Base-by-base conservation (phyloP, 2,797 vertebrate species). In the Presbytis comata region DNA sequence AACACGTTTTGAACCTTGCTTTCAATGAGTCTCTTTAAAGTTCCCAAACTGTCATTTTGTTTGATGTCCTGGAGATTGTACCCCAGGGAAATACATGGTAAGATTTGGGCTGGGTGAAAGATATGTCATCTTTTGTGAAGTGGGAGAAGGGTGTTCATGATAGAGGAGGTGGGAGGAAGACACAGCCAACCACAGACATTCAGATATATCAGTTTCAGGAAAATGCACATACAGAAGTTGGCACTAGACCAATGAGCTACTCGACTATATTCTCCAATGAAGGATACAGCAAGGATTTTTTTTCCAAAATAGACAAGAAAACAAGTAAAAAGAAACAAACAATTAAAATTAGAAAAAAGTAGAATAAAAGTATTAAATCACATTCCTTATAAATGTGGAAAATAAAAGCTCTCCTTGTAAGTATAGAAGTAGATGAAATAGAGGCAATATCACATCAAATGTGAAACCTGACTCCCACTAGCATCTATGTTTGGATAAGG, bases 321-420 rank as follows among this genome's bases (percentile, higher is more conserved):
- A 5, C 46, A 94, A 87, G 24, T 44, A 41, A 59, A 59, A 59
- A 89, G 21, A 93, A 44, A 30, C 5, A 59, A 67, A 88, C 26
- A 78, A 78, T 59, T 28, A 6, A 44, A 48, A 36, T 50, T 57
- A 57, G 7, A 67, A 8, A 50, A 59, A 89, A 30, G 19, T 10
- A 92, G 30, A 64, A 88, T 50, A 82, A 79, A 80, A 67, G 44
- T 59, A 75, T 55, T 30, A 83, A 89, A 78, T 11, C 17, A 88
- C 67, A 91, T 57, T 79, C 24, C 48, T 59, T 90, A 53, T 78
- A 92, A 91, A 44, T 41, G 36, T 30, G 89, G 83, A 93, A 90
- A 93, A 94, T 17, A 59, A 59, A 80, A 92, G 53, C 2, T 92
- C 92, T 84, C 80, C 30, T 83, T 93, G 74, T 11, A 92, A 96